A percentile compares a stretch with the other conserved stretches of the same genome.
These are phyloP conservation scores for Cinclus cinclus DNA, from an alignment of 2,113 vertebrate genomes.

Conservation along the genomic window DNA sequence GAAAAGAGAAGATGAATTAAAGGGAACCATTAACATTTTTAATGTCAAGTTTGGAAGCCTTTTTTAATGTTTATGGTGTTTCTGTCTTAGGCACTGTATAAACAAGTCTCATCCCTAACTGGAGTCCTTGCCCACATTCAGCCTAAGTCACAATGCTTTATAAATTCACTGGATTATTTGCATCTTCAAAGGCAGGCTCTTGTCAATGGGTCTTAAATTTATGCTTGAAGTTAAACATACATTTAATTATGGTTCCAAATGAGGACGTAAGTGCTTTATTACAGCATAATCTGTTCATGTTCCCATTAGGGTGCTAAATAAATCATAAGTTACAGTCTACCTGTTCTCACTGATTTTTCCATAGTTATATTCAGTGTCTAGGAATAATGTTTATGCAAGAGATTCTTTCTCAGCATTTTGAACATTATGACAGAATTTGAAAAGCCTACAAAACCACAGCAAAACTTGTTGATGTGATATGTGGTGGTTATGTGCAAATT, in stretches of 20 bases:
- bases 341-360: neutral
- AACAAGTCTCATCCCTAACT: neutral
- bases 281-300: neutral
- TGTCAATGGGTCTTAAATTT: neutral
- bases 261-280: neutral
- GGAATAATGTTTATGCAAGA: neutral
- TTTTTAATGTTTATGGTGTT: constrained; percentile 7
- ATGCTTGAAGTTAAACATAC: neutral
- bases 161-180: neutral
- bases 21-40: neutral
- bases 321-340: neutral
- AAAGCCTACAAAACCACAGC: neutral
- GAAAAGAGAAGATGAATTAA: neutral
- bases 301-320: neutral
- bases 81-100: neutral
- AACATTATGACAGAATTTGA: neutral
- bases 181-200: neutral
- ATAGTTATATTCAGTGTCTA: neutral
- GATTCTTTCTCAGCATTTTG: neutral
- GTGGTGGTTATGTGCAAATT: neutral
- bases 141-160: neutral
- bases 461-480: neutral
- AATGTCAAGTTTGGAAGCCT: neutral
- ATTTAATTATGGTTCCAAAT: neutral
- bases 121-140: neutral